Percentiles rank a stretch among this genome's conserved stretches.
These are phyloP conservation scores for Nudaria mundana DNA, from an alignment of 2,888 invertebrate genomes.

Conservation along the genomic window DNA sequence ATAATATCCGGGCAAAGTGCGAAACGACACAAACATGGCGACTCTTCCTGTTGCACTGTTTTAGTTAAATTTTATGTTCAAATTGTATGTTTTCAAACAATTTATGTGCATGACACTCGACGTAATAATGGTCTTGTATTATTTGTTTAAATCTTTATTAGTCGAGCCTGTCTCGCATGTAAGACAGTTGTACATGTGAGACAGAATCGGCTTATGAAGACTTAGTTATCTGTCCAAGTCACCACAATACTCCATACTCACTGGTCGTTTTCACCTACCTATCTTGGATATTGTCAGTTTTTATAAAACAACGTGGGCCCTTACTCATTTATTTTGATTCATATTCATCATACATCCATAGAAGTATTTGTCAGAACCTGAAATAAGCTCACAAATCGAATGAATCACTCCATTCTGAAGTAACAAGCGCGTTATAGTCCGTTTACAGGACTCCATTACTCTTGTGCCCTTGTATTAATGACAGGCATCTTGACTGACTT, in stretches of 20 bases:
- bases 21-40: slow-evolving; percentile 30
- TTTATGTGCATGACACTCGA: too few species aligned
- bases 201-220: too few species aligned
- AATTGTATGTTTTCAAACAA: slow-evolving; percentile 21
- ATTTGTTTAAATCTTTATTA: too few species aligned
- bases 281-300: too few species aligned
- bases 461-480: slow-evolving; percentile 69
- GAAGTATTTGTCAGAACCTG: neutral
- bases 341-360: neutral
- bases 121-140: too few species aligned
- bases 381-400: slow-evolving; percentile 29
- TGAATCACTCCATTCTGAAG: slow-evolving; percentile 49
- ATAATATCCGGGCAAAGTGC: slow-evolving; percentile 38
- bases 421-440: slow-evolving; percentile 64
- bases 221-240: too few species aligned
- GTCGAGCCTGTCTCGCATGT: too few species aligned
- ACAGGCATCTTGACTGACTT: slow-evolving; percentile 70
- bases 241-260: too few species aligned
- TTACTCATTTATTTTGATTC: neutral
- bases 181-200: too few species aligned
- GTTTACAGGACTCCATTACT: slow-evolving; percentile 61
- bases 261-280: too few species aligned
- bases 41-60: slow-evolving; percentile 29
- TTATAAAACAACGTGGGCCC: too few species aligned
- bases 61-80: slow-evolving; percentile 33